Conservation (phyloP, 2,888 invertebrate genomes). For the Drepana falcataria region DNA sequence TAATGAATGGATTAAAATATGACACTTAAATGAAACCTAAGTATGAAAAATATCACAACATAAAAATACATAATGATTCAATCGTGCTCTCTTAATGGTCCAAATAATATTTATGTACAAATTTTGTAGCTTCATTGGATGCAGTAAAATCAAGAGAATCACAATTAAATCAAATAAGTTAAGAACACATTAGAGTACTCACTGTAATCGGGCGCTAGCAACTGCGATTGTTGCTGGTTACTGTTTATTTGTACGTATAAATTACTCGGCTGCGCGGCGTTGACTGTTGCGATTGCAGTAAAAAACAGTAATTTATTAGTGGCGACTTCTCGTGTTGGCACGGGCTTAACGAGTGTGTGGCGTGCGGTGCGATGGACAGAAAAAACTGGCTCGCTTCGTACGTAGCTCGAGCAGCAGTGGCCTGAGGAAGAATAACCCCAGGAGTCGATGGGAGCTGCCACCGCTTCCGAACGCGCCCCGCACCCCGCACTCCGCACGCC, state of each 20-base stretch:
- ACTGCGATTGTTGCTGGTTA: constrained; percentile 70
- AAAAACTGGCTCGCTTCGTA: constrained; percentile 80
- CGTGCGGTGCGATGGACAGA: constrained; percentile 80
- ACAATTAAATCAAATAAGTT: constrained; percentile 50
- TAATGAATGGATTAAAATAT: constrained; percentile 26
- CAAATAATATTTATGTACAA: constrained; percentile 2
- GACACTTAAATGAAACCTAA: constrained; percentile 7
- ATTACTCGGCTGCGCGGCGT: constrained; percentile 72
- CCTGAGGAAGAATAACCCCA: constrained; percentile 80
- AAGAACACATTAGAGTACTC: constrained; percentile 61
- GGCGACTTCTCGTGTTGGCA: constrained; percentile 82
- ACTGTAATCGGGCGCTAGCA: constrained; percentile 70
- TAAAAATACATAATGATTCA: constrained; percentile 3
- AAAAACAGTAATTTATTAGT: constrained; percentile 80
- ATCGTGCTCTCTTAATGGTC: constrained; percentile 20
- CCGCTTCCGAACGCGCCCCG: constrained; percentile 75
- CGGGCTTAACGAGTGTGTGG: constrained; percentile 80
- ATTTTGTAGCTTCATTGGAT: constrained; percentile 4
- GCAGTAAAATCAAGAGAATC: constrained; percentile 42
- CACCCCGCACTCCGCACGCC: constrained; percentile 61
- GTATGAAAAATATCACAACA: constrained; percentile 2
- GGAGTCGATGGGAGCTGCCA: constrained; percentile 79
- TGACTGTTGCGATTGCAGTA: constrained; percentile 76
- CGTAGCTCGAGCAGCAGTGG: constrained; percentile 78
- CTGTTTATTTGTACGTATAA: constrained; percentile 76